Evolutionary conservation across 1,140 invertebrate genomes (phyloP).

Genomic region (Drosophila littoralis): DNA sequence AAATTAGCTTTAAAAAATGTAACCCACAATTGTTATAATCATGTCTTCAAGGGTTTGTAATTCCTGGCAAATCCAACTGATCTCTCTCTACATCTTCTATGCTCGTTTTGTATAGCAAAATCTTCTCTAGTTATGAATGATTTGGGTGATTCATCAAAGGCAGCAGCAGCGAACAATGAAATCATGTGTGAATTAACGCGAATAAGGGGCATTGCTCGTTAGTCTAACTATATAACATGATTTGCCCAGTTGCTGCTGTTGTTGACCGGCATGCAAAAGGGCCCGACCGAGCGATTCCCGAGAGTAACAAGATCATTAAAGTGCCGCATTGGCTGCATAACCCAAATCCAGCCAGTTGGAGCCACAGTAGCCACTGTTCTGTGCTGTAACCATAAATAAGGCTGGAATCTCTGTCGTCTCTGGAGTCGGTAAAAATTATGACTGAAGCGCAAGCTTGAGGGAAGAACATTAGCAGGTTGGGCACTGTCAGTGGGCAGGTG

Average conservation of each 20-base stretch:
- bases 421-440: conserved; percentile 69
- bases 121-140: conserved; percentile 36
- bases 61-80: too few relatives aligned
- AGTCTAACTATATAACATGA: conserved; percentile 41
- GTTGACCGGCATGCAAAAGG: conserved; percentile 58
- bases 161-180: conserved; percentile 27
- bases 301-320: conserved; percentile 80
- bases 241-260: neutral
- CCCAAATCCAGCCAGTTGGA: conserved; percentile 45
- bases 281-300: conserved; percentile 39
- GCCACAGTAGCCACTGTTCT: conserved; percentile 33
- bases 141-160: conserved; percentile 46
- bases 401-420: conserved; percentile 47
- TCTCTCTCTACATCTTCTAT: neutral
- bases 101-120: neutral
- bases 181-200: conserved; percentile 53
- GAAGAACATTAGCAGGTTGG: conserved; percentile 74
- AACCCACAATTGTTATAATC: too few relatives aligned
- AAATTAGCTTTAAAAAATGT: too few relatives aligned
- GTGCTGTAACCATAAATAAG: conserved; percentile 69
- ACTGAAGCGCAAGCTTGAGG: conserved; percentile 57
- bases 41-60: too few relatives aligned
- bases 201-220: conserved; percentile 54
- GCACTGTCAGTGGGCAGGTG: neutral
- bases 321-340: conserved; percentile 58